A percentile compares a stretch with the other conserved stretches of the same genome.
phyloP scores from a whole-genome alignment of 2,113 vertebrate genomes.

The Ammodytes marinus region DNA sequence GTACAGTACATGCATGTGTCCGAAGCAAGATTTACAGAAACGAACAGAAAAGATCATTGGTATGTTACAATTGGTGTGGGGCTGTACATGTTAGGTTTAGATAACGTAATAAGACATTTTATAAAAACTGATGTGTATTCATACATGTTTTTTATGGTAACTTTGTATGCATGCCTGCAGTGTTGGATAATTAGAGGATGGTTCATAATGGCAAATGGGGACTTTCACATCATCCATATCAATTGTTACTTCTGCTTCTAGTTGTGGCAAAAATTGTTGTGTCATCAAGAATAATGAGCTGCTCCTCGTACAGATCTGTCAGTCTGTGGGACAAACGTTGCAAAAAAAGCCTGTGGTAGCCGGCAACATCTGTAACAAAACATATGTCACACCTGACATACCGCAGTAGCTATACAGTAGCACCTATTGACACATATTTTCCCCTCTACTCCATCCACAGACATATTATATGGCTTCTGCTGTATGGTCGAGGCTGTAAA shows the following conservation, averaged over 20 bases:
- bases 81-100: background rate
- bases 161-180: background rate
- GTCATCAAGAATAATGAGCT: conserved; percentile 43
- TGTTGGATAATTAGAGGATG: background rate
- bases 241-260: background rate
- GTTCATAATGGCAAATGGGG: background rate
- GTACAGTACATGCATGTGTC: background rate
- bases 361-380: conserved; percentile 2
- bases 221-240: conserved; percentile 8
- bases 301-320: background rate
- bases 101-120: background rate
- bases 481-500: conserved; percentile 46
- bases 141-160: background rate
- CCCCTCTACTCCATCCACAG: background rate
- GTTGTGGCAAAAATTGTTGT: conserved; percentile 6
- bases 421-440: conserved; percentile 32
- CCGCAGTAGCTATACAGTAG: conserved; percentile 18
- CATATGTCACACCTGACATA: conserved; percentile 34
- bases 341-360: background rate
- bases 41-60: no score
- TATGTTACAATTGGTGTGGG: background rate
- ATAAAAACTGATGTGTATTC: background rate
- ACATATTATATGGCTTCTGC: conserved; percentile 6
- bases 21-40: background rate
- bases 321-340: conserved; percentile 25